Base-by-base conservation (phyloP, 2,888 invertebrate species). In the Metallyticus violacea region DNA sequence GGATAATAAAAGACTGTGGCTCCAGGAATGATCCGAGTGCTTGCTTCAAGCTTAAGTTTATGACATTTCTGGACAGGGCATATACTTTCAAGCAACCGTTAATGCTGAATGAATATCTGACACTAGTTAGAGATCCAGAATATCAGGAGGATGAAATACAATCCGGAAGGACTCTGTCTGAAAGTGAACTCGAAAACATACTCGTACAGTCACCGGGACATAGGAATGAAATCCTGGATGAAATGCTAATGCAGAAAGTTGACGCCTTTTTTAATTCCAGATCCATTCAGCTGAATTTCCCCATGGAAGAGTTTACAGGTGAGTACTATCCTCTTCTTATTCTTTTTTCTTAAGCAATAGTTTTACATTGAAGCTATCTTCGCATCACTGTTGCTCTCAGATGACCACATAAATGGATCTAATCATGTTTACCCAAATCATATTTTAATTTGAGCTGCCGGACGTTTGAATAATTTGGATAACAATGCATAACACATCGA, bases 201-300 rank as follows among this genome's bases (percentile, higher is more conserved):
- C 80, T 88, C 29, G 88, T 88, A 9, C 80, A 87, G 77, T 85
- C 87, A 15, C 29, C 85, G 82, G 88, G 86, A 22, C 87, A 87
- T 22, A 85, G 85, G 77, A 83, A 82, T 28, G 78, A 40, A 9
- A 77, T 79, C 6, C 83, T 88, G 77, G 91, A 90, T 87, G 91
- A 91, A 83, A 89, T 91, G 76, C 86, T 93, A 15, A 89, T 91
- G 86, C 90, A 91, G n/a, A 92, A 91, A 89, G 88, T 93, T 4
- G 90, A 91, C 62, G 91, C 92, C 83, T 92, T 92, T 86, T 90
- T 92, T 76, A 91, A 91, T 86, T 92, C 93, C 0, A 91, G 93
- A 87, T 90, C 91, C 3, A 88, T 93, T 25, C 92, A 92, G 88
- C 88, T 92, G 26, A 91, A 91, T 7, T 91, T 92, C 85, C 92